Conservation (phyloP, 2,113 vertebrate genomes). For the Carlito syrichta region DNA sequence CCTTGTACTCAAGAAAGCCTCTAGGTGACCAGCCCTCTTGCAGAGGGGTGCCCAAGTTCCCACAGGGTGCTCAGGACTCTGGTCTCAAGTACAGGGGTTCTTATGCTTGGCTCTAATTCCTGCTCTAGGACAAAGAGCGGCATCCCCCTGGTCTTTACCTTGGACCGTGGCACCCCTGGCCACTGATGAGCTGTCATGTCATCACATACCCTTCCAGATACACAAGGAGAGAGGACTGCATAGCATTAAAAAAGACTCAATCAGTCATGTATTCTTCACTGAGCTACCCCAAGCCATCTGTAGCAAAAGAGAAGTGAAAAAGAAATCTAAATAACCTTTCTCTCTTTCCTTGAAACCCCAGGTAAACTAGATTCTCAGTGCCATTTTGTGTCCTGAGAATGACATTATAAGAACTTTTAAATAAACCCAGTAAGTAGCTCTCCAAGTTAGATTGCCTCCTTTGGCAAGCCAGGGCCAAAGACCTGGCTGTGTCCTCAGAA, state of each 20-base stretch:
- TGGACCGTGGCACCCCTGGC: background rate
- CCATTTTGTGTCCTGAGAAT: background rate
- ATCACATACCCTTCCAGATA: background rate
- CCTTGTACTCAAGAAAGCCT: background rate
- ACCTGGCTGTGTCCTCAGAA: background rate
- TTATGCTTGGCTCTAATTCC: background rate
- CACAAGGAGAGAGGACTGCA: background rate
- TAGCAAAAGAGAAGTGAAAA: conserved; percentile 37
- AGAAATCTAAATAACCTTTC: background rate
- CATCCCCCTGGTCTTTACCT: background rate
- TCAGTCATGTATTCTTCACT: background rate
- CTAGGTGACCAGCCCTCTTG: background rate
- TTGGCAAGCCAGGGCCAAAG: background rate
- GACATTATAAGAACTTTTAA: background rate
- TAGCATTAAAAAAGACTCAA: background rate
- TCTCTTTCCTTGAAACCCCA: background rate
- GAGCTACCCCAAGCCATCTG: background rate
- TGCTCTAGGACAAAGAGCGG: background rate
- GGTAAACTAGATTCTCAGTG: background rate
- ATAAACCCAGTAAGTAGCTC: background rate
- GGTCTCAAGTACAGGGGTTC: background rate
- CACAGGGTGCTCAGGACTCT: background rate
- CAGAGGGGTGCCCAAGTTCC: background rate
- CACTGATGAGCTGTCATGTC: fast-evolving
- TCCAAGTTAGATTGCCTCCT: background rate